phyloP scores from a whole-genome alignment of 2,888 invertebrate genomes.

The Campaea margaritaria region DNA sequence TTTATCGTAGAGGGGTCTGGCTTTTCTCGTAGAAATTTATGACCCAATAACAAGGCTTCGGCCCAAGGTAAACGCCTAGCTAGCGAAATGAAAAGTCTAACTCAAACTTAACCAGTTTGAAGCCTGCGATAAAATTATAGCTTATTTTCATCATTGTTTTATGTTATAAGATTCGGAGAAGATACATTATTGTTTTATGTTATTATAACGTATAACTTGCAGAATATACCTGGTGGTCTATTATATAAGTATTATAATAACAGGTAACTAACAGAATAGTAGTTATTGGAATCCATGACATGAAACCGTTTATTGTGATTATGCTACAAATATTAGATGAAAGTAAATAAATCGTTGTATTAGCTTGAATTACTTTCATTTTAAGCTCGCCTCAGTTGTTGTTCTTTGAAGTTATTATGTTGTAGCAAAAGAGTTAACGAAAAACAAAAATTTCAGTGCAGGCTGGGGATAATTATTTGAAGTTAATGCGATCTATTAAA shows the following conservation, averaged over 20 bases:
- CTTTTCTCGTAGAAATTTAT: background rate
- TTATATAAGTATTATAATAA: no score
- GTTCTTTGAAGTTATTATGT: background rate
- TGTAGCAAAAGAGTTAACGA: background rate
- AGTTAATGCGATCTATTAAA: background rate
- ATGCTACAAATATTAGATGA: background rate
- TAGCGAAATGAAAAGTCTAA: no score
- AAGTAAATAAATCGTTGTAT: background rate
- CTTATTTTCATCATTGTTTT: no score
- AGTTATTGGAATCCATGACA: conserved; percentile 28
- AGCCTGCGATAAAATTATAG: no score
- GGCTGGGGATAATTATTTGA: background rate
- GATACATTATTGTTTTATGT: no score
- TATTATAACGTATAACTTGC: background rate
- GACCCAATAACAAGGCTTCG: background rate
- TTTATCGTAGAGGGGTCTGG: background rate
- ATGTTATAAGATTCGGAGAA: no score
- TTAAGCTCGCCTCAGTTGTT: background rate
- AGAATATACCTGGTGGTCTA: background rate
- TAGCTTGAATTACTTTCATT: background rate
- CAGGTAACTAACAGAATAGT: background rate
- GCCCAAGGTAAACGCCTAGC: no score
- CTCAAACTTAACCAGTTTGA: no score
- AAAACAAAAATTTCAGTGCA: background rate
- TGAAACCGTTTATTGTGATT: conserved; percentile 38